Base-by-base conservation (phyloP, 2,888 invertebrate genomes). In the Philaethria dido region DNA sequence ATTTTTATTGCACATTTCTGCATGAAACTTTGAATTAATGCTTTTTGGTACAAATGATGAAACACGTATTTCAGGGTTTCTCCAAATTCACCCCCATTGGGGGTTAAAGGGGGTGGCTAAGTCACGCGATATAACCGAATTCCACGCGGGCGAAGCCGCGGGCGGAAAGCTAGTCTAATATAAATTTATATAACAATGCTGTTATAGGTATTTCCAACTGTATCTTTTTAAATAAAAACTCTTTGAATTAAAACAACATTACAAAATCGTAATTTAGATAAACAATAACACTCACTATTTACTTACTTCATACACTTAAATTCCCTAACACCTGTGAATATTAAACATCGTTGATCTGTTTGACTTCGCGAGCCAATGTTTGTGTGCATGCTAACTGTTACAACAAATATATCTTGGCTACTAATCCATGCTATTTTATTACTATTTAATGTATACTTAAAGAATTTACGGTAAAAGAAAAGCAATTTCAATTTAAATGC, bases 361-460 rank as follows among this genome's bases (percentile, higher is more conserved):
- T 74, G 73, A 61, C 54, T 69, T 71, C 66, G 39, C 63, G 66
- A 44, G 52, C 69, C 67, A 66, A 73, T 74, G 72, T 73, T 73
- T 74, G 71, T 65, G 52, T 59, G 61, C n/a, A 1, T 59, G 60
- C 69, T 73, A 74, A 72, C 71, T 66, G 66, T 69, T 71, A 64
- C 65, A 71, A 77, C 77, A 80, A 78, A 76, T 78, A 54, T 63
- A 78, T 78, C 72, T 70, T 67, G 63, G 52, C 67, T 70, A n/a
- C 42, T 39, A 42, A 57, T 57, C 25, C 16, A 25, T 22, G 22
- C 22, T 11, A 29, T 16, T 52, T 52, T 16, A 29, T 3, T 29
- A 16, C 16, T 2, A 2, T 29, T 29, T 29, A 52, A 29, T 29
- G 3, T 50, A 8, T 16, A n/a, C 22, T 29, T 29, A 16, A 50